phyloP scores from a whole-genome alignment of 1,140 invertebrate species.

The Drosophila littoralis region DNA sequence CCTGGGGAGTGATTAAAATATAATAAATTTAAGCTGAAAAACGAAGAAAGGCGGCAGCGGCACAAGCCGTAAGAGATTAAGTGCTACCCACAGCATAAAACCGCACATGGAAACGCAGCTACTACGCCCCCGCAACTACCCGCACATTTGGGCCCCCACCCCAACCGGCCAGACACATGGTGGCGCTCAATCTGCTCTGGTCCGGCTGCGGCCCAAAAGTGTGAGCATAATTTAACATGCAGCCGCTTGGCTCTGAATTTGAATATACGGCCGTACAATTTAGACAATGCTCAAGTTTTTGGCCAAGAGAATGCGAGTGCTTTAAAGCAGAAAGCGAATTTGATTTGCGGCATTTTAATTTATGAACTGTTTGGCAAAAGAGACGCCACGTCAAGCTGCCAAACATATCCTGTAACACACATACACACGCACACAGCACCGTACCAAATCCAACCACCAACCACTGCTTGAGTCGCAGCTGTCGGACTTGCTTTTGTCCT shows the following conservation, averaged over 20 bases:
- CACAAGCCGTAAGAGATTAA: slow-evolving; percentile 77
- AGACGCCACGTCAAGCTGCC: slow-evolving; percentile 61
- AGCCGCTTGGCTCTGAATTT: slow-evolving; percentile 34
- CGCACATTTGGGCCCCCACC: neutral
- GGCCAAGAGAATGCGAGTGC: slow-evolving; percentile 52
- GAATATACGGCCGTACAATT: neutral
- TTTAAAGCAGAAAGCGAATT: slow-evolving; percentile 78
- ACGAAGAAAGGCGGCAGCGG: slow-evolving; percentile 64
- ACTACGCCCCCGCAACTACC: slow-evolving; percentile 11
- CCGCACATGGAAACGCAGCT: slow-evolving; percentile 72
- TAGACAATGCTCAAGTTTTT: slow-evolving; percentile 27
- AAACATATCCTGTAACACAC: slow-evolving; percentile 67
- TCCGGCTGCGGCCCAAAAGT: slow-evolving; percentile 62
- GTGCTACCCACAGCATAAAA: slow-evolving; percentile 76
- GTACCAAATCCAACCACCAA: neutral
- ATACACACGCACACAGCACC: slow-evolving; percentile 13
- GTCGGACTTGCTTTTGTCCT: slow-evolving; percentile 60
- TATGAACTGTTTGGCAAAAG: slow-evolving; percentile 70
- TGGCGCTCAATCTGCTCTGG: slow-evolving; percentile 37
- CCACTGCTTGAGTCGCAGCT: slow-evolving; percentile 59
- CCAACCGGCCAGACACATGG: slow-evolving; percentile 29
- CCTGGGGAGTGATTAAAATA: slow-evolving; percentile 82
- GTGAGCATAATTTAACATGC: slow-evolving; percentile 82
- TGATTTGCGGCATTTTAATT: slow-evolving; percentile 83
- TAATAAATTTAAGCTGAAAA: slow-evolving; percentile 81